Percentiles rank a stretch among this genome's conserved stretches.
These are phyloP conservation scores for Drosophila insularis DNA, from an alignment of 1,140 invertebrate species.

Conservation along the genomic window DNA sequence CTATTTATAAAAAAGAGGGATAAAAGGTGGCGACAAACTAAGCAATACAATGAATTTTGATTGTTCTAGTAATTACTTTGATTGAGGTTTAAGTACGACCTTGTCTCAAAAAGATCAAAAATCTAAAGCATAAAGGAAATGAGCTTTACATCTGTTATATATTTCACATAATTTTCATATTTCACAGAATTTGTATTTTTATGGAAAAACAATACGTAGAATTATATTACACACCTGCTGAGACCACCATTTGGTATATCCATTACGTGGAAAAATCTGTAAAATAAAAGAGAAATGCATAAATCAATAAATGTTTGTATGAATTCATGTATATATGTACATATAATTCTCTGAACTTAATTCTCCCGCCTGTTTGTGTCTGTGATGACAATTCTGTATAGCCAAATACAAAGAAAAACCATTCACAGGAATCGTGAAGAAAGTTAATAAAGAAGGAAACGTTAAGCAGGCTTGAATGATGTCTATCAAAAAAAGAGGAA, in stretches of 20 bases:
- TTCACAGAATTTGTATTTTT: neutral
- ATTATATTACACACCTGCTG: slow-evolving; percentile 10
- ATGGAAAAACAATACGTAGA: neutral
- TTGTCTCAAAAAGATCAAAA: too few relatives aligned
- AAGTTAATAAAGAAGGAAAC: slow-evolving; percentile 59
- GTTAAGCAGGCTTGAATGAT: slow-evolving; percentile 70
- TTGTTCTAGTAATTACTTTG: too few relatives aligned
- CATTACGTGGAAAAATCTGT: slow-evolving; percentile 3
- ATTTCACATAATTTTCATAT: neutral
- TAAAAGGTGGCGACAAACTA: too few relatives aligned
- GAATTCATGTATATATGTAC: neutral
- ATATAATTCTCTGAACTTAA: neutral
- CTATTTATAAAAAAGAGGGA: too few relatives aligned
- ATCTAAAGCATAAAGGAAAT: too few relatives aligned
- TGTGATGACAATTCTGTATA: neutral
- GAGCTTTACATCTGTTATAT: too few relatives aligned
- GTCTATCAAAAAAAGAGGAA: slow-evolving; percentile 44
- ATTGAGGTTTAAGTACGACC: too few relatives aligned
- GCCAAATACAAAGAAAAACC: slow-evolving; percentile 32
- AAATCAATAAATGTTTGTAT: neutral
- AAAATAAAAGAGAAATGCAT: slow-evolving; percentile 5
- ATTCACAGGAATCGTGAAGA: slow-evolving; percentile 37
- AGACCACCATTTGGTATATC: neutral
- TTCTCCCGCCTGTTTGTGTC: neutral
- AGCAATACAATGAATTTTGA: too few relatives aligned